Conservation (phyloP, 2,888 invertebrate species). For the Nomada ferruginata region DNA sequence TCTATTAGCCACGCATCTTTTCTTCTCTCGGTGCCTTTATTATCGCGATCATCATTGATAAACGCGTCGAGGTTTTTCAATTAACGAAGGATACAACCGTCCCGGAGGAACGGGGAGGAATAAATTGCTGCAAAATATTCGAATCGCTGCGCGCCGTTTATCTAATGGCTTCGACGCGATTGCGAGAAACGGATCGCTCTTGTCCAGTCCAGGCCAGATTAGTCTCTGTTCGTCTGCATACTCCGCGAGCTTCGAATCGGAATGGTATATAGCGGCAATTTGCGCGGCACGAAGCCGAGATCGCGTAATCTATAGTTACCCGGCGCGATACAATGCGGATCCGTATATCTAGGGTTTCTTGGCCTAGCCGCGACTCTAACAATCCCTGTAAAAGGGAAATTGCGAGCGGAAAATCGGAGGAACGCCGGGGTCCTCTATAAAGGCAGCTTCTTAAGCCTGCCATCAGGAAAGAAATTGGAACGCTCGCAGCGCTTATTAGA, state of each 20-base stretch:
- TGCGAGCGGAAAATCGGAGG: background rate
- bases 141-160: background rate
- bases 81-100: background rate
- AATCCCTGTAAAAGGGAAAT: slow-evolving; percentile 3
- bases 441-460: background rate
- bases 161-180: slow-evolving; percentile 63
- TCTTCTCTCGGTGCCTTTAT: too few species aligned
- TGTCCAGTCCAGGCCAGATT: slow-evolving; percentile 59
- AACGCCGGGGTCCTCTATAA: background rate
- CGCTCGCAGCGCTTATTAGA: slow-evolving; percentile 24
- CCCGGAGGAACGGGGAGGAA: background rate
- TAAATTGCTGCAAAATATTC: slow-evolving; percentile 66
- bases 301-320: slow-evolving; percentile 70
- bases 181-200: slow-evolving; percentile 64
- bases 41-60: too few species aligned
- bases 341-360: slow-evolving; percentile 38
- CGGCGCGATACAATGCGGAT: slow-evolving; percentile 54
- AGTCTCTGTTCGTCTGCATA: slow-evolving; percentile 55
- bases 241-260: slow-evolving; percentile 50
- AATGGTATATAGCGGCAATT: slow-evolving; percentile 64
- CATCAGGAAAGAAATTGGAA: slow-evolving; percentile 10
- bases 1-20: too few species aligned
- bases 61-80: too few species aligned
- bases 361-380: background rate
- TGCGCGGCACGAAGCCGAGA: slow-evolving; percentile 65